A percentile compares a stretch with the other conserved stretches of the same genome.
These are phyloP conservation scores for Dreissena polymorpha DNA, from an alignment of 1,140 invertebrate species.

Conservation along the genomic window DNA sequence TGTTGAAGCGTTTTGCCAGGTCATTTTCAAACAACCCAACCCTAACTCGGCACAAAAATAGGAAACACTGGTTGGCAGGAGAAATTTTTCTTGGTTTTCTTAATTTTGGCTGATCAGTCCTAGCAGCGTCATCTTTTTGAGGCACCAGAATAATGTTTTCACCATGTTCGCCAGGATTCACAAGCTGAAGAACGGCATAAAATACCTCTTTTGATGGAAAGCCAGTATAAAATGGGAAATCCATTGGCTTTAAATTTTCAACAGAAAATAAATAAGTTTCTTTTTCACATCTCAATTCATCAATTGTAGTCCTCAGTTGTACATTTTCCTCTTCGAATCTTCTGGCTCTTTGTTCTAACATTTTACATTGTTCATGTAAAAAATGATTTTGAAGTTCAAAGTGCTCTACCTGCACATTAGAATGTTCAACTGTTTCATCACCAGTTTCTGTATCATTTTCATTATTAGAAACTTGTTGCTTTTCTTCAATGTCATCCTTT, in stretches of 20 bases:
- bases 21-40: conserved; percentile 32
- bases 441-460: background rate
- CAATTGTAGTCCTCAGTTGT: conserved; percentile 9
- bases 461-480: background rate
- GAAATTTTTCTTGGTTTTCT: conserved; percentile 3
- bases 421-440: background rate
- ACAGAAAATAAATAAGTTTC: conserved; percentile 3
- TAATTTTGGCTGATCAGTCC: background rate
- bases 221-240: conserved; percentile 32
- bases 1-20: conserved; percentile 28
- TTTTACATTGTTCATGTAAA: background rate
- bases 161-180: conserved; percentile 23
- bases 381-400: background rate
- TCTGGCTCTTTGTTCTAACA: conserved; percentile 9
- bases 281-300: conserved; percentile 2
- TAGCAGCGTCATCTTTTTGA: conserved; percentile 17
- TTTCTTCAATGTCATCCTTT: conserved; percentile 4
- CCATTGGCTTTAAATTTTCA: conserved; percentile 13
- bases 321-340: conserved; percentile 4
- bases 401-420: conserved; percentile 8
- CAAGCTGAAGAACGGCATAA: conserved; percentile 23
- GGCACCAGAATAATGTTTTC: conserved; percentile 20
- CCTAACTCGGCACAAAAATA: conserved; percentile 23
- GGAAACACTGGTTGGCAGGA: conserved; percentile 31
- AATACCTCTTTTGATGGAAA: conserved; percentile 26